Base-by-base conservation (phyloP, 2,797 vertebrate species). In the Vespertilio murinus region DNA sequence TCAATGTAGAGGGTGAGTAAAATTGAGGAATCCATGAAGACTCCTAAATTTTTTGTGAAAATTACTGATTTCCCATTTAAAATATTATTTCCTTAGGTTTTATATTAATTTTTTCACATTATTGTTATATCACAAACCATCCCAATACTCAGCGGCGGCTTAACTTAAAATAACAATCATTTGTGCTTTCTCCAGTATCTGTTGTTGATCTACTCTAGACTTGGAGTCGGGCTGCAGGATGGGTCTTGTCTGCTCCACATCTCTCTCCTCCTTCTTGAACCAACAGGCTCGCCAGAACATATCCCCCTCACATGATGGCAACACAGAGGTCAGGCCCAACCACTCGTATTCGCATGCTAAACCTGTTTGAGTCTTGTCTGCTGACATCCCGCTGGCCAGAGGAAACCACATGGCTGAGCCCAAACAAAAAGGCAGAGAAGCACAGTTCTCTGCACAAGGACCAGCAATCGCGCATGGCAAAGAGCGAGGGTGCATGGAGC, bases 51-150 rank as follows among this genome's bases (percentile, higher is more conserved):
- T 82, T 64, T 77, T 1, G 54, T 67, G 45, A 86, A 93, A 83
- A 91, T 59, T 67, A 82, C 38, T 28, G 38, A 90, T 61, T 84
- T 92, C 13, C 16, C 52, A 81, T 33, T 59, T 93, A 28, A 90
- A 96, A 84, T 77, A 90, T 40, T 42, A 85, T 65, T 85, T 92
- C 35, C 67, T 71, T 71, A 42, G 33, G 20, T 78, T 84, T 40
- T 56, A 8, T 70, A 49, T 5, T 95, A 82, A 47, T n/a, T 67
- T 49, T 81, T 80, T 56, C 71, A 45, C 18, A 70, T 49, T 8
- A 35, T 1, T 80, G 17, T 30, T 49, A 49, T 54, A 84, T 45
- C 77, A 89, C 3, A 42, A 70, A 56, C 52, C 64, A 80, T 61
- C 14, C 17, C 33, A n/a, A 54, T 78, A 65, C n/a, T 13, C 42